Evolutionary conservation across 53 echinoderm and acorn worm species (phyloP).

Genomic region (Actinopyga echinites): DNA sequence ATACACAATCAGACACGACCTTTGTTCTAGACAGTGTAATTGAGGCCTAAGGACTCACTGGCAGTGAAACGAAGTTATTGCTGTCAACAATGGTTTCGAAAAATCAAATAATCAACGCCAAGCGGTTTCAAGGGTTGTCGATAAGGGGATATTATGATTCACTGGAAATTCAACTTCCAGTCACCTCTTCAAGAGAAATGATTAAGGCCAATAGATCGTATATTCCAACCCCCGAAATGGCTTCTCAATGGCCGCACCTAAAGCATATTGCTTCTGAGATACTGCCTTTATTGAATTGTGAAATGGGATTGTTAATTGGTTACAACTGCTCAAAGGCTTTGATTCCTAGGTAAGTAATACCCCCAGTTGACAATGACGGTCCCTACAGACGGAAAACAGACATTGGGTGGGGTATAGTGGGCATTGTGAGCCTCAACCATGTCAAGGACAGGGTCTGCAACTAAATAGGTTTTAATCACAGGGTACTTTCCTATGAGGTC

Average conservation of each 20-base stretch:
- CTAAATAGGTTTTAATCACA: too few relatives aligned
- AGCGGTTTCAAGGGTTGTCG: constrained; percentile 32
- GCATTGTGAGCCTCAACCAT: not conserved
- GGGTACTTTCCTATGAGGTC: too few relatives aligned
- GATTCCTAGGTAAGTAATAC: not conserved
- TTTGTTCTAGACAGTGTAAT: constrained; percentile 47
- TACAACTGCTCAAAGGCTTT: constrained; percentile 48
- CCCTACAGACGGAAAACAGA: constrained; percentile 51
- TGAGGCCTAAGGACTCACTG: constrained; percentile 16
- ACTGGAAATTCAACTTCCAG: constrained; percentile 22
- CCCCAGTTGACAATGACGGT: constrained; percentile 10
- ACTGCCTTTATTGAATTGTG: constrained; percentile 25
- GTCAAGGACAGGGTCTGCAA: not conserved
- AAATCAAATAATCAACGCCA: constrained; percentile 36
- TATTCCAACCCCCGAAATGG: not conserved
- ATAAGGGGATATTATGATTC: constrained; percentile 32
- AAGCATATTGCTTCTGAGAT: constrained; percentile 5
- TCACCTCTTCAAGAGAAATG: not conserved
- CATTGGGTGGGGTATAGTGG: constrained; percentile 51
- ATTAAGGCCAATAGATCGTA: not conserved
- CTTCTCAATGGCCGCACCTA: constrained; percentile 23
- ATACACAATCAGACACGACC: constrained; percentile 62
- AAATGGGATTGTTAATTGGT: constrained; percentile 48
- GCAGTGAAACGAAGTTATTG: constrained; percentile 16
- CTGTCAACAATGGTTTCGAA: constrained; percentile 56